Evolutionary conservation across 2,888 invertebrate species (phyloP), one percentile per base, ranked within the genome.

Genomic region (Leptarthrus brevirostris): DNA sequence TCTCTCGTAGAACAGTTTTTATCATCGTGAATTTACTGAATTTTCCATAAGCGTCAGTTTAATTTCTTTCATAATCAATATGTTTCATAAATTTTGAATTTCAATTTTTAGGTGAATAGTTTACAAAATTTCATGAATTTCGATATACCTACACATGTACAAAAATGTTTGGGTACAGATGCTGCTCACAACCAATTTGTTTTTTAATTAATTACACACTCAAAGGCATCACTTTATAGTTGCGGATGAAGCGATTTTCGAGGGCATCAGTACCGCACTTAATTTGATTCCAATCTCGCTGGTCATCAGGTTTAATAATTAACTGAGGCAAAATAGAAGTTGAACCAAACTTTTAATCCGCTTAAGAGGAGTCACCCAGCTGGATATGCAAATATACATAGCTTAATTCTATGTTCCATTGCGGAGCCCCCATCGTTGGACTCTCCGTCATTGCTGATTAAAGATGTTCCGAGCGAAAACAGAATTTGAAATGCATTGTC

Each of bases 401-500:
- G n/a, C 12, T 49, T n/a, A 12, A 18, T 34, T 52, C 14, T 16
- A 30, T 49, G 52, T 49, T 49, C 22, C 40, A 24, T 40, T 44
- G 64, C 40, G 1, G n/a, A 40, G 2, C 40, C 40, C 12, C n/a
- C 52, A 52, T 52, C 52, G 20, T 40, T 40, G 1, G 40, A 40
- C 40, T 40, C 40, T 10, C 22, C 52, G 16, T 20, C 47, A 20
- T 47, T 18, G 16, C 34, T 66, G 64, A 47, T 66, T 66, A 24
- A 66, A 66, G 47, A 66, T 66, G 47, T 47, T 52, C 40, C 14
- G 52, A n/a, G 49, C 12, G 14, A 10, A 49, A 69, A 71, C 54
- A 54, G 71, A 71, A 54, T 71, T 54, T 71, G 22, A 71, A 71
- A 71, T 71, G 53, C 69, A 52, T 30, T 69, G 47, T 52, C 34